Conservation (phyloP, 1,140 invertebrate genomes). For the Drosophila albomicans region DNA sequence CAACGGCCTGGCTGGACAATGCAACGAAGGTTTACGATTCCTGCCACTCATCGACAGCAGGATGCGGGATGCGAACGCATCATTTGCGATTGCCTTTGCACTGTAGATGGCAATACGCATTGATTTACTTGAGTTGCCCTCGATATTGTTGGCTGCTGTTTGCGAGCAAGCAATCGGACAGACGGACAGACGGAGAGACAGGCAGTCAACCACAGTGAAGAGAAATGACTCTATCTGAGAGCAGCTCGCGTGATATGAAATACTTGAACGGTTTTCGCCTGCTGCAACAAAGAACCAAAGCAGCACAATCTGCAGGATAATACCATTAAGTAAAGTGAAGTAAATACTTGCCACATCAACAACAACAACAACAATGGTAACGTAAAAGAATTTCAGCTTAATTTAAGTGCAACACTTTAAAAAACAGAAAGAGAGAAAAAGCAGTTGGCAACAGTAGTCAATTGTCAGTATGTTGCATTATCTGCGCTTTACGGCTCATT, state of each 20-base stretch:
- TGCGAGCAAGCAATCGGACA: conserved; percentile 6
- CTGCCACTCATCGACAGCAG: conserved; percentile 55
- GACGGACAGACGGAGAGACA: conserved; percentile 2
- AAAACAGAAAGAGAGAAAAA: neutral
- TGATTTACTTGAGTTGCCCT: conserved; percentile 44
- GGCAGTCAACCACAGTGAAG: conserved; percentile 9
- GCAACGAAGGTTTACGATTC: conserved; percentile 43
- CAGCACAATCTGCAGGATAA: conserved; percentile 17
- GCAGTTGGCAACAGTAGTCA: conserved; percentile 52
- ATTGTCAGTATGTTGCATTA: conserved; percentile 79
- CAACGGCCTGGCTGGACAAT: conserved; percentile 29
- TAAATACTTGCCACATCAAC: conserved; percentile 9
- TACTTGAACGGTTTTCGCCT: conserved; percentile 27
- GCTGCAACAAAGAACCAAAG: conserved; percentile 9
- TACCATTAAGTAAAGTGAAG: conserved; percentile 21
- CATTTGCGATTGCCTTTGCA: conserved; percentile 56
- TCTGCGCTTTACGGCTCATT: conserved; percentile 79
- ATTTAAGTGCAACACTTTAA: conserved; percentile 28
- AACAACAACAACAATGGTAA: neutral
- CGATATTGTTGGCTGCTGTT: conserved; percentile 47
- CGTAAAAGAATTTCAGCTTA: conserved; percentile 19
- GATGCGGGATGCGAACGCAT: conserved; percentile 58
- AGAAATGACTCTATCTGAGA: conserved; percentile 48
- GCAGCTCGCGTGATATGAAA: conserved; percentile 44
- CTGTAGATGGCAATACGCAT: conserved; percentile 21